These are phyloP conservation scores for Calonectris borealis DNA, from an alignment of 2,113 vertebrate species.

Conservation along the genomic window DNA sequence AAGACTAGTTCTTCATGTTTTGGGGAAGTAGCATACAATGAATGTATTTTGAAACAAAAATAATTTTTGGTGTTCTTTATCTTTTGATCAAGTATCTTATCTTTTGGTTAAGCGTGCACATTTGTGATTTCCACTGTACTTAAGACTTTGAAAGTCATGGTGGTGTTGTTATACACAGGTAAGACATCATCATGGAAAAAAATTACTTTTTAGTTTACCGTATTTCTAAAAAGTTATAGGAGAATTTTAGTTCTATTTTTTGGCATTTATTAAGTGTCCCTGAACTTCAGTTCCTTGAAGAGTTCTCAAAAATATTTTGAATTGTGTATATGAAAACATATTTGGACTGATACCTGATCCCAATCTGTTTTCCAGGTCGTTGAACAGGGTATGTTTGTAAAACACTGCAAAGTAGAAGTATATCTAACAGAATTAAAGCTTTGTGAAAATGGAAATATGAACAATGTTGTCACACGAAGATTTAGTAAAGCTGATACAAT, in stretches of 20 bases:
- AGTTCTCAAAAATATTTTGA: not conserved
- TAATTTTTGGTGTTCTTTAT: not conserved
- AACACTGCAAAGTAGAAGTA: conserved; percentile 99
- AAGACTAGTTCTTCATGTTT: not conserved
- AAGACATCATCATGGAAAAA: not conserved
- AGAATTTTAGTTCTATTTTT: not conserved
- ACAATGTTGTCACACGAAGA: conserved; percentile 91
- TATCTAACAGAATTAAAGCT: conserved; percentile 98
- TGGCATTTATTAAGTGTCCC: not conserved
- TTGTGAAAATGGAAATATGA: conserved; percentile 97
- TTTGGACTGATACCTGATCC: not conserved
- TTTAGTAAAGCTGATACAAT: conserved; percentile 99
- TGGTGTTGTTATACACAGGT: not conserved
- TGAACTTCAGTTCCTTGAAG: not conserved
- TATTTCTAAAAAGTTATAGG: not conserved
- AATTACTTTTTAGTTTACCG: not conserved
- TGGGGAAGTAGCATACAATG: not conserved
- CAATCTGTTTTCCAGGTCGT: conserved; percentile 83
- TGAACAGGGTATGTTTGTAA: conserved; percentile 99
- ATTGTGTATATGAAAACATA: not conserved
- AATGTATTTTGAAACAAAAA: not conserved
- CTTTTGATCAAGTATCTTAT: not conserved
- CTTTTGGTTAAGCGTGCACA: not conserved
- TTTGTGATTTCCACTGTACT: not conserved
- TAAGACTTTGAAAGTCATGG: not conserved